Base-by-base conservation (phyloP, 2,888 invertebrate genomes). In the Cancer borealis region DNA sequence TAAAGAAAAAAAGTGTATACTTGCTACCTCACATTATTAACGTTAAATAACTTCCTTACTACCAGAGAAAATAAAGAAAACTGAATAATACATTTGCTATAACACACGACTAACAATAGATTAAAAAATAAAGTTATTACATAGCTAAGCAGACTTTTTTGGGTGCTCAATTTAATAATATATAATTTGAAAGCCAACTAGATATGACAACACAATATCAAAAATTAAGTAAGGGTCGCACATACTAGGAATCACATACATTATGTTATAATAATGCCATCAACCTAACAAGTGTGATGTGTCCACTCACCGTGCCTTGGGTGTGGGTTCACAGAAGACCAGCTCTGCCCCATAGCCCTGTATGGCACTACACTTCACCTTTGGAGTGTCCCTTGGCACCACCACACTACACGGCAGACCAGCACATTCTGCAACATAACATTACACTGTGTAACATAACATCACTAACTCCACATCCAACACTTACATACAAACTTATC, bases 321-420 rank as follows among this genome's bases (percentile, higher is more conserved):
- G 96, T 45, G 96, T 96, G 0, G 96, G 96, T 91, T 96, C 96
- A 96, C 97, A 97, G 47, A 96, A 96, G 8, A 96, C 96, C n/a
- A 97, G 94, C 21, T 96, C 96, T 3, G 97, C 97, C 5, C 96
- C 96, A 96, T 97, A 97, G 0, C 84, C 93, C n/a, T 88, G n/a
- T 26, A 97, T 97, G 8, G 97, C 97, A 39, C 96, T 96, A 47
- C 96, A 96, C 96, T 97, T 97, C 1, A 96, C 96, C 10, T 94
- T 94, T 0, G 97, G 96, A 0, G 97, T 96, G 95, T 96, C 96
- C 89, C 96, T 96, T 0, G 97, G 97, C 4, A 97, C 96, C 21
- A 97, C 97, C 10, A 97, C 97, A 66, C 96, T 96, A 95, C 97
- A 97, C 0, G 96, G 96, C 6, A 97, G 87, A 3, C 96, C 96